phyloP scores from a whole-genome alignment of 2,888 invertebrate genomes.

The Lutraria lutraria region DNA sequence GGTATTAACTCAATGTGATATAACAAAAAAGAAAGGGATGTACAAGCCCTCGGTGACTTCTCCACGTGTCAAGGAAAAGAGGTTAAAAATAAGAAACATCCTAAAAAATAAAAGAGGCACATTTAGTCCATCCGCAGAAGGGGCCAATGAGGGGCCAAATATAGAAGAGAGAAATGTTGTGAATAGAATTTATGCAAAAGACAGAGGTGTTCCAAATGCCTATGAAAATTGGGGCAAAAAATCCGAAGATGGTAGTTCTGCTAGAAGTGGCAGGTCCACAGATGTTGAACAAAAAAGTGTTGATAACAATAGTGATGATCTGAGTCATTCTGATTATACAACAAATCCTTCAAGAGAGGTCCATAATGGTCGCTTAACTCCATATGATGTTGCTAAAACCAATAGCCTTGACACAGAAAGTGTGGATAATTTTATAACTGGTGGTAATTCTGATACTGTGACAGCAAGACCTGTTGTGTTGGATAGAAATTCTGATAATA shows the following conservation, averaged over 20 bases:
- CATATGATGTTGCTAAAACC: conserved; percentile 26
- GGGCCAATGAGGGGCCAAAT: neutral
- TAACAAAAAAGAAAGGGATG: conserved; percentile 43
- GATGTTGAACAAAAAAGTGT: conserved; percentile 1
- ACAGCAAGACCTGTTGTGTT: conserved; percentile 49
- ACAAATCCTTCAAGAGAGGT: neutral
- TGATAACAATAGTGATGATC: conserved; percentile 7
- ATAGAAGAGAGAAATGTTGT: conserved; percentile 28
- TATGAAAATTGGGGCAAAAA: conserved; percentile 17
- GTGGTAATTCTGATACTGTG: conserved; percentile 22
- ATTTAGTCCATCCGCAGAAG: conserved; percentile 63
- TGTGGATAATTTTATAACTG: conserved; percentile 42
- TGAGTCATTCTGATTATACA: neutral
- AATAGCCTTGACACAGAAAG: conserved; percentile 31
- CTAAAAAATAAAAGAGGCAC: conserved; percentile 71
- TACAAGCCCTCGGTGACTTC: conserved; percentile 61
- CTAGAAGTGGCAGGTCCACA: neutral
- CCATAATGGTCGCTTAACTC: conserved; percentile 13
- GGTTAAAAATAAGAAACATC: conserved; percentile 66
- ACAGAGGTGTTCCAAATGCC: conserved; percentile 10
- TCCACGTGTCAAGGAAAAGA: conserved; percentile 66
- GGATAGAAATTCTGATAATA: neutral
- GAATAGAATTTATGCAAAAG: conserved; percentile 58
- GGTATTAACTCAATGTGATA: conserved; percentile 32
- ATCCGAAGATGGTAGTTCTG: neutral